Evolutionary conservation across 1,140 invertebrate genomes (phyloP).

Genomic region (Phthorimaea operculella): DNA sequence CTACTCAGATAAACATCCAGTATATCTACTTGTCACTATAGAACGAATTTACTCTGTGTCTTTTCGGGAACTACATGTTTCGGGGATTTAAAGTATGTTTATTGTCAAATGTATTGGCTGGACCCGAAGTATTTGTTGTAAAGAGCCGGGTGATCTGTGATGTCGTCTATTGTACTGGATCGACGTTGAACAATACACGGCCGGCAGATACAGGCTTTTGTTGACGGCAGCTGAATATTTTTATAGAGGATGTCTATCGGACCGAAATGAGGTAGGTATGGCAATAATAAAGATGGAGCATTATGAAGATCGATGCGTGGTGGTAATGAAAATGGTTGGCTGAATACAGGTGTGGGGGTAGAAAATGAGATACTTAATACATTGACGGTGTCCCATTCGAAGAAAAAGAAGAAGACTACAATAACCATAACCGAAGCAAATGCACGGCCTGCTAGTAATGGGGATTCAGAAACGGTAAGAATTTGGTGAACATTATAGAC

Average conservation of each 20-base stretch:
- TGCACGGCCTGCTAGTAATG: too few species aligned
- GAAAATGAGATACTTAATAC: neutral
- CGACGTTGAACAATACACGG: slow-evolving; percentile 57
- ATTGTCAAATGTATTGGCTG: slow-evolving; percentile 33
- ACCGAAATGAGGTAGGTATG: slow-evolving; percentile 36
- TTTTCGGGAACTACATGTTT: slow-evolving; percentile 11
- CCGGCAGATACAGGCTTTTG: slow-evolving; percentile 49
- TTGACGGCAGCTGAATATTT: slow-evolving; percentile 54
- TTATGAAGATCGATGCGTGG: neutral
- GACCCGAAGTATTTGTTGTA: slow-evolving; percentile 48
- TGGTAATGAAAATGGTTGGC: neutral
- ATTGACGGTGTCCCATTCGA: too few species aligned
- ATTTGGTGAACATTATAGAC: too few species aligned
- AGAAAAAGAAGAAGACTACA: too few species aligned
- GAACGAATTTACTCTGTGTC: slow-evolving; percentile 23
- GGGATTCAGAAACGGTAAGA: too few species aligned
- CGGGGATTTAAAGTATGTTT: slow-evolving; percentile 22
- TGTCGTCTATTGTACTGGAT: slow-evolving; percentile 43
- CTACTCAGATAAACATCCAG: slow-evolving; percentile 10
- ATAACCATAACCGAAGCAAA: too few species aligned
- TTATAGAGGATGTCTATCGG: slow-evolving; percentile 44
- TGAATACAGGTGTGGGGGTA: neutral
- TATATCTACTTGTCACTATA: slow-evolving; percentile 11
- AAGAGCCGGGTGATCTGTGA: slow-evolving; percentile 45
- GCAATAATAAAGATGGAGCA: slow-evolving; percentile 6